Evolutionary conservation across 92 coral and sea anemone genomes (phyloP).

Genomic region (Zoanthus gigantus): DNA sequence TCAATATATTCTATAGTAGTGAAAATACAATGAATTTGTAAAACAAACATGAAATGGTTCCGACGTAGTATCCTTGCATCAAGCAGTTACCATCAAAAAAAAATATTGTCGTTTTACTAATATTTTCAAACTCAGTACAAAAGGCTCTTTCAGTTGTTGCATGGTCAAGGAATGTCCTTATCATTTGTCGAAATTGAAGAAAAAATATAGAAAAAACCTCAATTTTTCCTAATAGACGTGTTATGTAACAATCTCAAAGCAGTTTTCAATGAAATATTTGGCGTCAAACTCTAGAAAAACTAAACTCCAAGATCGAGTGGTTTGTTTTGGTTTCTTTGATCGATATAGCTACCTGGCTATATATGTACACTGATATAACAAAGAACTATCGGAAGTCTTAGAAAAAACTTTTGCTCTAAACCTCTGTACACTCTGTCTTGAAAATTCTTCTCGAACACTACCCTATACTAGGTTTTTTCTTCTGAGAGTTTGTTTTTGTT

Average conservation of each 20-base stretch:
- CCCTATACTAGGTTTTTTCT: not conserved
- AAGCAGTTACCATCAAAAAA: too few relatives aligned
- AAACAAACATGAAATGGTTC: too few relatives aligned
- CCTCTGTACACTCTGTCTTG: not conserved
- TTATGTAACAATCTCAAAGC: not conserved
- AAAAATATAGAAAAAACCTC: not conserved
- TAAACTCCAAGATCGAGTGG: not conserved
- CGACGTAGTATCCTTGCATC: too few relatives aligned
- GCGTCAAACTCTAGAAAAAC: conserved; percentile 8
- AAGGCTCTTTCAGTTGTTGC: not conserved
- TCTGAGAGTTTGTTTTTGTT: not conserved
- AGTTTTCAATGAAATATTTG: not conserved
- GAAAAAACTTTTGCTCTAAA: not conserved
- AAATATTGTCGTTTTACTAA: too few relatives aligned
- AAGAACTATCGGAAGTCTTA: not conserved
- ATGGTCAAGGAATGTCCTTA: not conserved
- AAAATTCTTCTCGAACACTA: not conserved
- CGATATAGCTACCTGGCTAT: not conserved
- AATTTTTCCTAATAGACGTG: not conserved
- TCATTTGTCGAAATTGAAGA: not conserved
- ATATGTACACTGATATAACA: too few relatives aligned
- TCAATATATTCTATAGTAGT: too few relatives aligned
- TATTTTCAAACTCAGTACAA: not conserved
- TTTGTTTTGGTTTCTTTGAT: not conserved
- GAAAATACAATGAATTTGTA: too few relatives aligned